Evolutionary conservation across 1,140 invertebrate genomes (phyloP).

Genomic region (Saccostrea echinata): DNA sequence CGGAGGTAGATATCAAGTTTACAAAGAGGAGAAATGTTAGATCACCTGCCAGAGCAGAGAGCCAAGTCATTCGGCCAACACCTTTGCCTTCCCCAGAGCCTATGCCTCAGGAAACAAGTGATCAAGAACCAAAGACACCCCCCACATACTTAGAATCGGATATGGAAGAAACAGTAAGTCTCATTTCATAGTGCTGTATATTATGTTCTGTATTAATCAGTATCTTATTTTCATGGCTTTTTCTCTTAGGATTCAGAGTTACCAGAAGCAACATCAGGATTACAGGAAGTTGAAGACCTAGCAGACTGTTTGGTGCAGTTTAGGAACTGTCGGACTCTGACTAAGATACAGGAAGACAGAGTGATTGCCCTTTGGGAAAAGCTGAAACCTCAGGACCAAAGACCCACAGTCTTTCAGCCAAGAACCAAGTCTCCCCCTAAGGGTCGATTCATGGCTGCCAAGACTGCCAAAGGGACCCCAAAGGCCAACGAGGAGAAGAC

Average conservation of each 20-base stretch:
- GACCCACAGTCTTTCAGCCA: slow-evolving; percentile 1
- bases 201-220: background rate
- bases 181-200: too few species aligned
- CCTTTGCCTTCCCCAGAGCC: too few species aligned
- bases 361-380: background rate
- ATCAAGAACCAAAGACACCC: background rate
- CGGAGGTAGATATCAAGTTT: background rate
- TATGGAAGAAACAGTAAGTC: background rate
- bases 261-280: background rate
- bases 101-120: background rate
- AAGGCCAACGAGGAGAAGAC: background rate
- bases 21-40: background rate
- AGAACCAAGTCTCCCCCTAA: background rate
- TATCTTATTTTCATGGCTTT: background rate
- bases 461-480: background rate
- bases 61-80: too few species aligned
- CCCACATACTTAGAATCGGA: background rate
- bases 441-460: background rate
- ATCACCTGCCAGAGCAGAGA: too few species aligned
- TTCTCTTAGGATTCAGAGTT: background rate
- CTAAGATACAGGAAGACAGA: background rate
- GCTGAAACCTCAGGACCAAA: background rate
- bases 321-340: background rate
- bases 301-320: background rate
- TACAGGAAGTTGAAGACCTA: background rate